Base-by-base conservation (phyloP, 64 coral and sea anemone genomes). In the Actinia tenebrosa region DNA sequence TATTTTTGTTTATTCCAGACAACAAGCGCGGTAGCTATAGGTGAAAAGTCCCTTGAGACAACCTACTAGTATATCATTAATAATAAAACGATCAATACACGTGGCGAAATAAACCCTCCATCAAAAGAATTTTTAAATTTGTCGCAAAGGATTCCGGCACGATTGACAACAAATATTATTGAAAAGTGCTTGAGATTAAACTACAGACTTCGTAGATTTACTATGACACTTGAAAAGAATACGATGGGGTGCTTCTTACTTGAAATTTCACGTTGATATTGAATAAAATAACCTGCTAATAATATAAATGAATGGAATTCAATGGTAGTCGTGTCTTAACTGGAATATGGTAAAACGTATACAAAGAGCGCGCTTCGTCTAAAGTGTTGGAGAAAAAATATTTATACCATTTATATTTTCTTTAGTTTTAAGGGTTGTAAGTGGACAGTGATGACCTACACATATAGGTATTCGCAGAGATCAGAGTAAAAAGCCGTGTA, bases 201-300 rank as follows among this genome's bases (percentile, higher is more conserved):
- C 25, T 37, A 13, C 26, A 42, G 10, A 42, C 11, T 14, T 75
- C 11, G 1, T 75, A 75, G 2, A 42, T 75, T 18, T 75, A 3
- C 9, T 3, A 30, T 14, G 2, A 13, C 11, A 75, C 25, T 30
- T 25, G n/a, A 42, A 75, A 15, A 1, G 11, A 42, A 75, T 37
- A 75, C 3, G 42, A 30, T 16, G 16, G 10, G 9, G 25, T 10
- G n/a, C 16, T 75, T 75, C 11, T 30, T 14, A 25, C 11, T 75
- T 26, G 26, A 75, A 75, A 75, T 42, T 75, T 75, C 69, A 75
- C 69, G 27, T 75, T 75, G 69, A 75, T 75, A 42, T 75, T 10
- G 9, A 75, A 10, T 15, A 75, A 75, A 75, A 25, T 26, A 75
- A 75, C 69, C 69, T 75, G 69, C 25, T 75, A 30, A 13, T 75